These are phyloP conservation scores for Nasua narica DNA, from an alignment of 2,797 vertebrate species.

Conservation along the genomic window DNA sequence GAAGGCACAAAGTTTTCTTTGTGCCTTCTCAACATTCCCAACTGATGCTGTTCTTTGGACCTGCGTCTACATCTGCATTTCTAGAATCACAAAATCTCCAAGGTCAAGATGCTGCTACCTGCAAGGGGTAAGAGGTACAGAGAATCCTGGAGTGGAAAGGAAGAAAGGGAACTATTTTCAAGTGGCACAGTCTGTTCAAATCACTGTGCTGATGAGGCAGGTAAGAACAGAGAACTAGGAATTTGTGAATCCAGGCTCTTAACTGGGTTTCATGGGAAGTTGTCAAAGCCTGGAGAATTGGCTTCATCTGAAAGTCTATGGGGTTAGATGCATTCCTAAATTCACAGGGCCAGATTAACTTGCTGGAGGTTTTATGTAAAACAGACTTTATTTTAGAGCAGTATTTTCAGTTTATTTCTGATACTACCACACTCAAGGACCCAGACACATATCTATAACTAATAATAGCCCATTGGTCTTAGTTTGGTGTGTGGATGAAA, in stretches of 20 bases:
- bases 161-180: constrained; percentile 22
- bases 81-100: neutral
- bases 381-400: neutral
- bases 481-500: neutral
- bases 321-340: neutral
- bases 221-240: neutral
- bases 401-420: neutral
- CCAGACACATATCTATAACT: neutral
- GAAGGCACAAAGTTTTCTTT: neutral
- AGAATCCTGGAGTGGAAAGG: neutral
- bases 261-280: constrained; percentile 9
- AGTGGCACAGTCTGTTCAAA: constrained; percentile 47
- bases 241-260: constrained; percentile 47
- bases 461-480: neutral
- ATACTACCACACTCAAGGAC: neutral
- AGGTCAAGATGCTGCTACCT: constrained; percentile 32
- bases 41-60: neutral
- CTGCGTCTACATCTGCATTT: neutral
- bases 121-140: neutral
- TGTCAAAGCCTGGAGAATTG: neutral
- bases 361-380: neutral
- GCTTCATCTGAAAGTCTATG: constrained; percentile 13
- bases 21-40: neutral
- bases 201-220: constrained; percentile 38
- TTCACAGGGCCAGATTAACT: neutral